These are phyloP conservation scores for Marmota flaviventris DNA, from an alignment of 2,113 vertebrate genomes.

Conservation along the genomic window DNA sequence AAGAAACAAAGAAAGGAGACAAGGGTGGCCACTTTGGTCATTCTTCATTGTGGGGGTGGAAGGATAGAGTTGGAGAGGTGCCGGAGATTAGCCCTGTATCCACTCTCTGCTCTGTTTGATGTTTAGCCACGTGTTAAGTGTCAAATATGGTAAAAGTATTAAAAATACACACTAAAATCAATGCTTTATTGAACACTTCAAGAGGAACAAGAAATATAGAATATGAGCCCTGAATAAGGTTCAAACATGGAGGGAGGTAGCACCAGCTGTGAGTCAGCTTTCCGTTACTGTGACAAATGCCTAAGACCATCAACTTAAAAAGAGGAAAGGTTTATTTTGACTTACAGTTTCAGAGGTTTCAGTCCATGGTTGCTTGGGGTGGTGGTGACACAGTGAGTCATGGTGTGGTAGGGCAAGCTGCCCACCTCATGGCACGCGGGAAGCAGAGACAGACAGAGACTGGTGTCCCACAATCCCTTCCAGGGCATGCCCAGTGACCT, in stretches of 20 bases:
- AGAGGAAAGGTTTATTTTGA: not conserved
- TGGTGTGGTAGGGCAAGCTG: not conserved
- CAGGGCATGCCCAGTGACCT: not conserved
- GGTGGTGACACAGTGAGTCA: not conserved
- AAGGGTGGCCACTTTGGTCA: not conserved
- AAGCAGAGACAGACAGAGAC: not conserved
- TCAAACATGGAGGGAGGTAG: not conserved
- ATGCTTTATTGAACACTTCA: not conserved
- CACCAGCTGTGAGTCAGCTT: not conserved
- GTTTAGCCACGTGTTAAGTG: not conserved
- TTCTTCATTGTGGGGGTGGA: not conserved
- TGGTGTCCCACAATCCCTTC: not conserved
- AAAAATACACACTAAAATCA: not conserved
- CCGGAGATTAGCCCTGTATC: fast-evolving
- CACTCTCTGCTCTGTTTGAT: not conserved
- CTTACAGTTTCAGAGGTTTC: not conserved
- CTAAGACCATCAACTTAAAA: not conserved
- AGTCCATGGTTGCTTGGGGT: not conserved
- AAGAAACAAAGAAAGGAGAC: not conserved
- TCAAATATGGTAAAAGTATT: not conserved
- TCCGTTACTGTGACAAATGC: not conserved
- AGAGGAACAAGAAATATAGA: not conserved
- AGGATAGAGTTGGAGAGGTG: not conserved
- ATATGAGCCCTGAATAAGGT: not conserved
- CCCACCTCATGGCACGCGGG: not conserved